Evolutionary conservation across 2,797 vertebrate species (phyloP).

Genomic region (Oreortyx pictus): DNA sequence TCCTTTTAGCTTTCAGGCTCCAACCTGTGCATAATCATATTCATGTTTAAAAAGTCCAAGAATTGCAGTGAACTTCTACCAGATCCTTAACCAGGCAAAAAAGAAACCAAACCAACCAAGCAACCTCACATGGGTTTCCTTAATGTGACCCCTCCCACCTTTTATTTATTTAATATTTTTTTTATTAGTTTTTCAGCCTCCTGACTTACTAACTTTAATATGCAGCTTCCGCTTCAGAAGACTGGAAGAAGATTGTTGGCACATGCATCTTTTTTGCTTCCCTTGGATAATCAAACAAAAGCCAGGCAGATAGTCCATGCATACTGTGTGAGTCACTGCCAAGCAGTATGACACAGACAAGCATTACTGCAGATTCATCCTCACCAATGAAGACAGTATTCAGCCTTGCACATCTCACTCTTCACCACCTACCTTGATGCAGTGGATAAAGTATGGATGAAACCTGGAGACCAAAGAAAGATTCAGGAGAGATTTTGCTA

Average conservation of each 20-base stretch:
- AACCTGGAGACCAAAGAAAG: neutral
- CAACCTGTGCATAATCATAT: slow-evolving; percentile 8
- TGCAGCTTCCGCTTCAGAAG: neutral
- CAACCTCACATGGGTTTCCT: neutral
- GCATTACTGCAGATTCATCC: neutral
- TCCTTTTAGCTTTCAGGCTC: slow-evolving; percentile 20
- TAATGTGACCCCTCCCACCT: neutral
- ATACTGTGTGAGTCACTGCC: neutral
- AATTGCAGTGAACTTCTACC: neutral
- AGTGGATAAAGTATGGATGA: neutral
- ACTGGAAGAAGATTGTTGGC: neutral
- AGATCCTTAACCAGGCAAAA: neutral
- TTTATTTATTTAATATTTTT: neutral
- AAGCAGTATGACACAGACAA: neutral
- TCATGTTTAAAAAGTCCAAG: neutral
- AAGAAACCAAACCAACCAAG: neutral
- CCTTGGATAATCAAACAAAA: neutral
- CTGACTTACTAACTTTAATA: slow-evolving; percentile 11
- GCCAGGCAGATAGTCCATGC: neutral
- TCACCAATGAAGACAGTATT: rapidly evolving
- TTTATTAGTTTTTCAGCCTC: neutral
- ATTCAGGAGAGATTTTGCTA: neutral
- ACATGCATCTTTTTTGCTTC: neutral
- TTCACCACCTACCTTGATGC: neutral
- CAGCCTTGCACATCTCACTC: neutral